Conservation (phyloP, 1,140 invertebrate species). For the Dreissena polymorpha region DNA sequence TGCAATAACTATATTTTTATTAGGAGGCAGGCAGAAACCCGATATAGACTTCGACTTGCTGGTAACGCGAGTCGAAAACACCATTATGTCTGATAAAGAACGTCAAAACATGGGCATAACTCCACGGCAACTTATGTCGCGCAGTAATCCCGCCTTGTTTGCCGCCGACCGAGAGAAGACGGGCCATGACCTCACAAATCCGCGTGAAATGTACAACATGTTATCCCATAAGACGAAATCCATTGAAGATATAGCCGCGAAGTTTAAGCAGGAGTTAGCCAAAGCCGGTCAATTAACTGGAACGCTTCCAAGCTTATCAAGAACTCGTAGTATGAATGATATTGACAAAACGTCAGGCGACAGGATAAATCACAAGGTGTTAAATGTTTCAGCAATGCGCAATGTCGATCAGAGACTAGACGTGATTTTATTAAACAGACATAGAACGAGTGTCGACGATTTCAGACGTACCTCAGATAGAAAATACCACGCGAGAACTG, state of each 20-base stretch:
- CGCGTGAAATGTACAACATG: conserved; percentile 45
- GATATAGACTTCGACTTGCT: conserved; percentile 47
- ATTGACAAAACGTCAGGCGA: conserved; percentile 5
- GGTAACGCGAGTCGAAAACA: conserved; percentile 30
- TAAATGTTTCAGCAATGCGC: background rate
- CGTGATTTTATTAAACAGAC: conserved; percentile 24
- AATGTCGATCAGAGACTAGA: conserved; percentile 15
- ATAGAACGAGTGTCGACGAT: conserved; percentile 26
- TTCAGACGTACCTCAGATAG: background rate
- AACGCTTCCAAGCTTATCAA: conserved; percentile 33
- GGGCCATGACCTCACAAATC: conserved; percentile 35
- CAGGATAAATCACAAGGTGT: background rate
- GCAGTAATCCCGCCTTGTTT: conserved; percentile 40
- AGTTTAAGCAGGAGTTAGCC: conserved; percentile 44
- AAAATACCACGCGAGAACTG: background rate
- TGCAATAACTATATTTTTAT: no score
- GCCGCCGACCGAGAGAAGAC: background rate
- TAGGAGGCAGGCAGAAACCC: background rate
- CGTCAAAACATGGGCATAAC: background rate
- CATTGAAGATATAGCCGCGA: conserved; percentile 40
- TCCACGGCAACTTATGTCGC: conserved; percentile 34
- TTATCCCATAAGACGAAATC: conserved; percentile 48
- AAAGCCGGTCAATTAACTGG: conserved; percentile 33
- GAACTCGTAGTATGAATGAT: conserved; percentile 46
- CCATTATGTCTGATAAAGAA: conserved; percentile 27